Conservation (phyloP, 2,113 vertebrate species). For the Esox niger region DNA sequence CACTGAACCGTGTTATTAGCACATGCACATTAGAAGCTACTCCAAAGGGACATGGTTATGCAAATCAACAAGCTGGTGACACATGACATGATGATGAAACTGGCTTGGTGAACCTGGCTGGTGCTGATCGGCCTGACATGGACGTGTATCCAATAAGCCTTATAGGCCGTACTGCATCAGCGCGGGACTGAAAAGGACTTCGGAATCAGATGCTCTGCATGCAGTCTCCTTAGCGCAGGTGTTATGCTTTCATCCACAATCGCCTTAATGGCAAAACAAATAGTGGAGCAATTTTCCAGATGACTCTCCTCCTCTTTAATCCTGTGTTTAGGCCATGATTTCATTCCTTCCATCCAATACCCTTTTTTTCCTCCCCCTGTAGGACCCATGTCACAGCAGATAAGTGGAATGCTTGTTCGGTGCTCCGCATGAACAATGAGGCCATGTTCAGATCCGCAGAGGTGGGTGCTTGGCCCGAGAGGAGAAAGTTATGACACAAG, state of each 20-base stretch:
- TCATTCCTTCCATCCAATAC: neutral
- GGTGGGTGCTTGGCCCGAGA: neutral
- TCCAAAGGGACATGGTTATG: neutral
- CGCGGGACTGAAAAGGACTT: neutral
- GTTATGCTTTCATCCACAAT: conserved; percentile 1
- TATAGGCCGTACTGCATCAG: neutral
- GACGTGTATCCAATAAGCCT: neutral
- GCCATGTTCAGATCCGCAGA: too few species aligned
- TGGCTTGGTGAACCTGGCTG: neutral
- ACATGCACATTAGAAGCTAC: neutral
- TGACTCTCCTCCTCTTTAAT: neutral
- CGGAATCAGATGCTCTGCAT: neutral
- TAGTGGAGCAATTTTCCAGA: neutral
- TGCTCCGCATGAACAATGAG: conserved; percentile 5
- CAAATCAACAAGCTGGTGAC: neutral
- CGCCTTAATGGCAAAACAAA: neutral
- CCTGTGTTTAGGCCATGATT: neutral
- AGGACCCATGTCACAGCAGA: conserved; percentile 4
- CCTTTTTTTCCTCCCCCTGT: neutral
- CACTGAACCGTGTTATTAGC: conserved; percentile 18
- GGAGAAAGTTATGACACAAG: neutral
- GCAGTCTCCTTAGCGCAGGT: neutral
- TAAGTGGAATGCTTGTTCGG: neutral
- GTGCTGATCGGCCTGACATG: neutral
- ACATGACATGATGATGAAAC: neutral